Base-by-base conservation (phyloP, 2,888 invertebrate genomes). In the Drosophila niveifrons region DNA sequence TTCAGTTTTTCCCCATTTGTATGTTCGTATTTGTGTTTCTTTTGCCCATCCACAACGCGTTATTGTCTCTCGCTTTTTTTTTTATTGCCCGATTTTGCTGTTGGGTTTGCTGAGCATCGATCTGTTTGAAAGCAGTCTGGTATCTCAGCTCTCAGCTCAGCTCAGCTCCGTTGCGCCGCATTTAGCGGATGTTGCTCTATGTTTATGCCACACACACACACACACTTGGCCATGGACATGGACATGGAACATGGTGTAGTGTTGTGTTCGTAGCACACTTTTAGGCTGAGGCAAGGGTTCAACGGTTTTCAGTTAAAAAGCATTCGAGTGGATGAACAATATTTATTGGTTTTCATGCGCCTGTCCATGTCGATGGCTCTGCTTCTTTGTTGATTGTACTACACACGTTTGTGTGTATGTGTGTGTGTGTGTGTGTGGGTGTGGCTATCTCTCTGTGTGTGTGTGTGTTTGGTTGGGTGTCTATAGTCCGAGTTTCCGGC, bases 291-390 rank as follows among this genome's bases (percentile, higher is more conserved):
- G 74, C 63, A 82, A 86, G 75, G 88, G 81, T 83, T 88, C 84
- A 88, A 88, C 78, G 87, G 67, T 86, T 86, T 83, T 71, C 78
- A 78, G 75, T 89, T 80, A 90, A 89, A 90, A 82, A 80, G 71
- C 88, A 89, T 82, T 89, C 82, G 88, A 88, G 86, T 85, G 90
- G 79, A 89, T 89, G 89, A 88, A 78, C 88, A 90, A 90, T 89
- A 90, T 89, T 89, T 89, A 89, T 89, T 89, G 89, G 88, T 89
- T 88, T 85, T 83, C 78, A 78, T 80, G 78, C 63, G 78, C 70
- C 78, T 56, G 58, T 62, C 51, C 55, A 58, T 58, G 62, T 66
- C 51, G 52, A 56, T 66, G 67, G 56, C 65, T 47, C 41, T 52
- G 39, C 51, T 52, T 58, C 31, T 61, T 43, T 47, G 28, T 29